Evolutionary conservation across 2,113 vertebrate species (phyloP), one percentile per base, ranked within the genome.

Genomic region (Grammomys dolichurus): DNA sequence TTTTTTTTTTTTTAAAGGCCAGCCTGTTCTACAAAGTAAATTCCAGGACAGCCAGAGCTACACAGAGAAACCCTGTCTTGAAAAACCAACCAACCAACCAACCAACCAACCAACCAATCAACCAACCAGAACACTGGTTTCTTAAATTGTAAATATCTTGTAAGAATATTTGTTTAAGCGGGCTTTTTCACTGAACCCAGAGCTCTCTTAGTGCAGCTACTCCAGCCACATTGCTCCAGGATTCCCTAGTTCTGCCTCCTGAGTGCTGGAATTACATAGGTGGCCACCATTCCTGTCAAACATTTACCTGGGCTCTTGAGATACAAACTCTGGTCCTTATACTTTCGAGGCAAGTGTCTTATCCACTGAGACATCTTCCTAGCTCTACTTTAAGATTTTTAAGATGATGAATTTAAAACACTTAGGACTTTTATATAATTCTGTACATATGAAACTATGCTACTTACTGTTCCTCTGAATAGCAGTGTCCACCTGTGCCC

Each of bases 361-460:
- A 77, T 31, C 40, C 22, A 76, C 24, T 46, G 22, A 76, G 4
- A 11, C 40, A 5, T 46, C 73, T 48, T 11, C 43, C 13, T 48
- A 77, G 43, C 24, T 77, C 75, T 77, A 48, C 65, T 80, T 86
- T 72, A 95, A 91, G 46, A 72, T 36, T 87, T 85, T 87, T 90
- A 92, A 40, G 31, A 65, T 65, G 31, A 11, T 65, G n/a, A 75
- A 72, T 91, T 77, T 85, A 4, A 89, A 85, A 69, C 84, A 89
- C 81, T 58, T 78, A 85, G 14, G 81, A n/a, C 48, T 43, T 91
- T 77, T 86, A 67, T 80, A 69, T 84, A 72, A 54, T 72, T 92
- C 63, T 93, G 82, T 76, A 58, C 20, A 22, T 11, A 40, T 73
- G 75, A 91, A 91, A 77, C 33, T 8, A 11, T 78, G 26, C 51